Evolutionary conservation across 1,140 invertebrate species (phyloP).

Genomic region (Spodoptera frugiperda): DNA sequence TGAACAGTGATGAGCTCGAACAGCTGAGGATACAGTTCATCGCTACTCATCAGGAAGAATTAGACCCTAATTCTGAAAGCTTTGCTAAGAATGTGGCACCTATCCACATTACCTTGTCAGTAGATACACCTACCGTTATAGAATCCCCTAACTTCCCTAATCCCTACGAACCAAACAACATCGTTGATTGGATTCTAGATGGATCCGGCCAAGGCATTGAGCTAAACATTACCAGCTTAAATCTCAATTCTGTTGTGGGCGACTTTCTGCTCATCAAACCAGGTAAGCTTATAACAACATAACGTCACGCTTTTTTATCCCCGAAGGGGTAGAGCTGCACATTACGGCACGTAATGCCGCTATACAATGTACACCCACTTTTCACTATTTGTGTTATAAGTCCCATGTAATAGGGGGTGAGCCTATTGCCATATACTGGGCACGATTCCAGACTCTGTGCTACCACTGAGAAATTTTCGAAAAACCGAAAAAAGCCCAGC

Average conservation of each 20-base stretch:
- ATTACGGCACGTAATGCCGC: too few species aligned
- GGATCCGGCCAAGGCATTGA: conserved; percentile 76
- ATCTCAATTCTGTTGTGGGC: conserved; percentile 65
- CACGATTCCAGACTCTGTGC: too few species aligned
- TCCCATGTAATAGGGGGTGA: too few species aligned
- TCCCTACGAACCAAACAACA: conserved; percentile 66
- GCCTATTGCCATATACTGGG: too few species aligned
- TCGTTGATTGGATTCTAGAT: conserved; percentile 73
- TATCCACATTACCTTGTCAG: conserved; percentile 56
- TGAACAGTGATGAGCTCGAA: conserved; percentile 56
- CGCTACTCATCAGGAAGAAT: conserved; percentile 49
- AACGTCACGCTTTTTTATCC: too few species aligned
- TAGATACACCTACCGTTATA: conserved; percentile 60
- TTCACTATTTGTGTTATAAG: too few species aligned
- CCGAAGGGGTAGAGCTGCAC: too few species aligned
- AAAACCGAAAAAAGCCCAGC: too few species aligned
- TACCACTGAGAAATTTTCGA: too few species aligned
- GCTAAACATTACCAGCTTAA: conserved; percentile 72
- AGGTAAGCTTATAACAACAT: conserved; percentile 63
- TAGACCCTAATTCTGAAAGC: conserved; percentile 52
- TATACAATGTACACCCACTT: too few species aligned
- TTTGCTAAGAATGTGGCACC: conserved; percentile 48
- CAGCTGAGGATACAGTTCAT: conserved; percentile 56
- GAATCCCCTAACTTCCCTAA: conserved; percentile 69
- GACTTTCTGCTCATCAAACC: conserved; percentile 76